Base-by-base conservation (phyloP, 2,113 vertebrate species). In the Heterochromis multidens region DNA sequence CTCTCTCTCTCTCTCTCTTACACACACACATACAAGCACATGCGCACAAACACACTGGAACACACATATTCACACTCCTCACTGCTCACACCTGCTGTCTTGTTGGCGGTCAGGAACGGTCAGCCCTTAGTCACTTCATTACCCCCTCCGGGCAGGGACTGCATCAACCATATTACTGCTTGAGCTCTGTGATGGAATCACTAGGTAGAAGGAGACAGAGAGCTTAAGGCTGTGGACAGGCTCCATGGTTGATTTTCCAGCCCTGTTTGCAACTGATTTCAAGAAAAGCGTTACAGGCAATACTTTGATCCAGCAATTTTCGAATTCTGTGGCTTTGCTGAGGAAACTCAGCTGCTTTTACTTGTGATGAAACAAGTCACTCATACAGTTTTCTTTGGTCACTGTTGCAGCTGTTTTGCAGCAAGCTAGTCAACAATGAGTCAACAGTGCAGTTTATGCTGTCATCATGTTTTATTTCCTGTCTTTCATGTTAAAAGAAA, bases 81-180 rank as follows among this genome's bases (percentile, higher is more conserved):
- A 49, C 80, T 29, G n/a, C 62, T 82, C 77, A 86, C 89, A 89
- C 91, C 86, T 87, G 92, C 89, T 92, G 86, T 85, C 91, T 82
- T 92, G 92, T 88, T 46, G 67, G 74, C 49, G 76, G 85, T 95
- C 92, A 92, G 91, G 87, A 91, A 81, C 59, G 83, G 81, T 90
- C 85, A 86, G 91, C 85, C 90, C 88, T 91, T 87, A 93, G 91
- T 92, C 90, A 92, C 92, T 94, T 93, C 90, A 93, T 94, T 89
- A 89, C 88, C 82, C 86, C 89, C 89, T 86, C 78, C 2, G 63
- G 93, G 84, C 83, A 83, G 83, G 54, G 81, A 90, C 88, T 92
- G 91, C 89, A 91, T 91, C 91, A 87, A 52, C 84, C 46, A 21
- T 84, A 92, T 92, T 91, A 92, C 91, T 87, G 89, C 89, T 59